Base-by-base conservation (phyloP, 2,113 vertebrate genomes). In the Oriolus oriolus region DNA sequence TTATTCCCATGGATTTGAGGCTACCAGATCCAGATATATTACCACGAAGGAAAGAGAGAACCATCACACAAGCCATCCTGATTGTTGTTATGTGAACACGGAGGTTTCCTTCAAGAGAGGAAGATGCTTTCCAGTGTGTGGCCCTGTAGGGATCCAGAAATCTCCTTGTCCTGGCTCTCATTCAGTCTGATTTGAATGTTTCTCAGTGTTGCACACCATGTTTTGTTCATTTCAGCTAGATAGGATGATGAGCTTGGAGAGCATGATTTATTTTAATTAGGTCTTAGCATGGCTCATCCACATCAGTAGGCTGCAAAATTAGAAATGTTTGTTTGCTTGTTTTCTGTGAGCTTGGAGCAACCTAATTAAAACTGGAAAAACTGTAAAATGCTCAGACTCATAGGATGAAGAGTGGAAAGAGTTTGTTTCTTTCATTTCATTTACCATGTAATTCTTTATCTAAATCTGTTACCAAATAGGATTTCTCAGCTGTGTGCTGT, bases 291-390 rank as follows among this genome's bases (percentile, higher is more conserved):
- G 53, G 35, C 10, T 84, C 20, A 64, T 49, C 26, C 53, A 84
- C 50, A 69, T 52, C 49, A 70, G 20, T 78, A 94, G 73, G 11
- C 63, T 77, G 70, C 79, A 92, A 97, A 94, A 94, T 89, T 75
- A 94, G 49, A 91, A 95, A 77, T 42, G 7, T 3, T 66, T 50
- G 57, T 33, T 39, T 49, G 15, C 18, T 73, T 50, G 17, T 68
- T 45, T 54, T 69, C 54, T 57, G n/a, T 70, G 61, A 95, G 82
- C 41, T 84, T 75, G 79, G 27, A 91, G 68, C 15, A 85, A 91
- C 18, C 52, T 17, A 69, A 84, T 92, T 92, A 93, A 88, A 92
- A 13, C 73, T 44, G 81, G 59, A 10, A 78, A 92, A 89, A 90
- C 39, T 56, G 42, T 16, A 84, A 90, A 89, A 90, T 59, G 16